phyloP scores from a whole-genome alignment of 1,140 invertebrate species.

The Halyomorpha halys region DNA sequence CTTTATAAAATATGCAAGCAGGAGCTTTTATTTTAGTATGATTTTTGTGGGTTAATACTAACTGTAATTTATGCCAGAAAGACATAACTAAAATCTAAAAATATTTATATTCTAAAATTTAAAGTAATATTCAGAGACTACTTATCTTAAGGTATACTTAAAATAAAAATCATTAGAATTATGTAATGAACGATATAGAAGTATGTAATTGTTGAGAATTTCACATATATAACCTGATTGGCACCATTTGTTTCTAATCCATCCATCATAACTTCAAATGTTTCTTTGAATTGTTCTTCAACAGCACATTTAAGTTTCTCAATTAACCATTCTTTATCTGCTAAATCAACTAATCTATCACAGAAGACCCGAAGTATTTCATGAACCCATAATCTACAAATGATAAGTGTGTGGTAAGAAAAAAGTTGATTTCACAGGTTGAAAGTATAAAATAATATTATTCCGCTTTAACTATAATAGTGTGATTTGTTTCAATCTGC shows the following conservation, averaged over 20 bases:
- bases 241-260: slow-evolving; percentile 34
- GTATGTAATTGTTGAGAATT: not conserved
- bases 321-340: slow-evolving; percentile 68
- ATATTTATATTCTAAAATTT: too few relatives aligned
- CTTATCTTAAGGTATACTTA: not conserved
- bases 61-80: too few relatives aligned
- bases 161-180: not conserved
- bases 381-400: slow-evolving; percentile 76
- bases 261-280: slow-evolving; percentile 52
- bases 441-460: too few relatives aligned
- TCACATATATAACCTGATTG: not conserved
- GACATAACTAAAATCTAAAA: too few relatives aligned
- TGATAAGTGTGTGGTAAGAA: slow-evolving; percentile 32
- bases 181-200: not conserved
- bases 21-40: too few relatives aligned
- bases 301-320: slow-evolving; percentile 51
- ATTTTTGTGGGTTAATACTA: too few relatives aligned
- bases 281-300: slow-evolving; percentile 52
- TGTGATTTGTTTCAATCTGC: too few relatives aligned
- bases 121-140: too few relatives aligned
- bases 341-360: slow-evolving; percentile 69
- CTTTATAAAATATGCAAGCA: too few relatives aligned
- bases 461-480: too few relatives aligned
- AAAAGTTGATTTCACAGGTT: too few relatives aligned
- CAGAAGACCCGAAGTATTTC: slow-evolving; percentile 84